These are phyloP conservation scores for Coluber constrictor DNA, from an alignment of 2,797 vertebrate species.

Conservation along the genomic window DNA sequence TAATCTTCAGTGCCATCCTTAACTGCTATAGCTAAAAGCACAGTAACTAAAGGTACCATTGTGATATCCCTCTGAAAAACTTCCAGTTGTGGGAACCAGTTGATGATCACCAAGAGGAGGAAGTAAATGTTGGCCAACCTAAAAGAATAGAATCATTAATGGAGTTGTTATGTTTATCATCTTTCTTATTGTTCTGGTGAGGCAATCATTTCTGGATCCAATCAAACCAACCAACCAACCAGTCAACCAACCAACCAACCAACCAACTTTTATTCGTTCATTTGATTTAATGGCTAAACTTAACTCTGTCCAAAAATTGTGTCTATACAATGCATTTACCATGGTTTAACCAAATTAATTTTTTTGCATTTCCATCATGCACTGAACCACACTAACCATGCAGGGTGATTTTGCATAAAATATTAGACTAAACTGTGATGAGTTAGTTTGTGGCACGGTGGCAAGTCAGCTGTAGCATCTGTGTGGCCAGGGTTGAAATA, in stretches of 20 bases:
- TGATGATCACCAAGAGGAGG: constrained; percentile 71
- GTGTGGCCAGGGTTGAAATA: not conserved
- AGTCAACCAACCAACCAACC: not conserved
- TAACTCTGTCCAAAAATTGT: not conserved
- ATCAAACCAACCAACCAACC: not conserved
- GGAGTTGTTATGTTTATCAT: not conserved
- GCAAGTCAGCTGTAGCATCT: not conserved
- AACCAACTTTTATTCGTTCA: not conserved
- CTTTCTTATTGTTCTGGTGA: not conserved
- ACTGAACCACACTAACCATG: not conserved
- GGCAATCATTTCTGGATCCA: not conserved
- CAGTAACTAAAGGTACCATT: constrained; percentile 67
- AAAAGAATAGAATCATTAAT: constrained; percentile 7
- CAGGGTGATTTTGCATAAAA: not conserved
- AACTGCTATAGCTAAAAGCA: constrained; percentile 66
- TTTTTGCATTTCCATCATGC: not conserved
- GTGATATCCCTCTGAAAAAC: constrained; percentile 73
- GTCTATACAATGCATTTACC: not conserved
- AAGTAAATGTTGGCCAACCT: constrained; percentile 76
- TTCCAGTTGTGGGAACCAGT: constrained; percentile 72
- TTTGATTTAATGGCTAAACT: not conserved
- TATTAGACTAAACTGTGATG: not conserved
- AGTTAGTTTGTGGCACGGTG: not conserved
- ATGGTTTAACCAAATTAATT: not conserved
- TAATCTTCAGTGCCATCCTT: constrained; percentile 74